Conservation (phyloP, 2,113 vertebrate genomes). For the Macrotis lagotis region DNA sequence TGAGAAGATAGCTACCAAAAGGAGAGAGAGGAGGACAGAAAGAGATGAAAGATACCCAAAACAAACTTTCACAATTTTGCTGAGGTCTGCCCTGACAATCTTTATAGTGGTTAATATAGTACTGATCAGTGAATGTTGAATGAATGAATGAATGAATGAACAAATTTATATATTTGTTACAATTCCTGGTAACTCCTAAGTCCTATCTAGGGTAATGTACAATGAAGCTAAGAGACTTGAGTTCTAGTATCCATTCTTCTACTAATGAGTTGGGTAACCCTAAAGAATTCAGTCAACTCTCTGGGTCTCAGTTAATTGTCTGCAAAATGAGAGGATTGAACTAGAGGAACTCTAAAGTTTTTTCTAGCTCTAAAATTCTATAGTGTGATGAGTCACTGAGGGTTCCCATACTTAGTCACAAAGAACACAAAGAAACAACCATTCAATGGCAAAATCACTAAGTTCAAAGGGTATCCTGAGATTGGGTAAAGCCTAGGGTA, state of each 20-base stretch:
- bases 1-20: background rate
- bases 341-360: background rate
- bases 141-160: background rate
- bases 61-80: background rate
- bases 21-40: fast-evolving
- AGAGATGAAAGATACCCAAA: background rate
- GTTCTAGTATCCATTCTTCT: background rate
- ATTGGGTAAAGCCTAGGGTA: background rate
- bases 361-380: background rate
- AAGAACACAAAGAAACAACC: slow-evolving; percentile 1
- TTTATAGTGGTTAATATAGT: background rate
- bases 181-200: background rate
- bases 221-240: fast-evolving
- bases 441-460: background rate
- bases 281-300: background rate
- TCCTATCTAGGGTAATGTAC: background rate
- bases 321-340: background rate
- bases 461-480: background rate
- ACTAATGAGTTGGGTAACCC: background rate
- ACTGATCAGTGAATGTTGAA: fast-evolving
- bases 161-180: background rate
- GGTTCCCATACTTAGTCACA: background rate
- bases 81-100: background rate
- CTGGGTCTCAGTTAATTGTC: too few species aligned
- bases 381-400: slow-evolving; percentile 22